Evolutionary conservation across 2,113 vertebrate species (phyloP).

Genomic region (Saimiri boliviensis): DNA sequence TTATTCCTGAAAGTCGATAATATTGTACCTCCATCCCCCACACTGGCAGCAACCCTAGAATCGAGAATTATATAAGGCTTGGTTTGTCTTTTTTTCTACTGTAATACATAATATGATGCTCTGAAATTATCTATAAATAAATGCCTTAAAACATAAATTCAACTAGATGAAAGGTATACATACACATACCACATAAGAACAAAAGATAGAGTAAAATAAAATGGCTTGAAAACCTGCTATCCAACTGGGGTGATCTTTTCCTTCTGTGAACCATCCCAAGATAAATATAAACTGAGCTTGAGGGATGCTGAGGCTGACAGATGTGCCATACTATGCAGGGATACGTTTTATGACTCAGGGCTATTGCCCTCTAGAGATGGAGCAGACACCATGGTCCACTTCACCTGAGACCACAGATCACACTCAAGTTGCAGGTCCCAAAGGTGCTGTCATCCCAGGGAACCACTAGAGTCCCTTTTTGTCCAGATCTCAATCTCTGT

Average conservation of each 20-base stretch:
- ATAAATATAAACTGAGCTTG: constrained; percentile 71
- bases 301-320: constrained; percentile 63
- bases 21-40: not conserved
- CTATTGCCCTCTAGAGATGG: constrained; percentile 64
- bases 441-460: constrained; percentile 37
- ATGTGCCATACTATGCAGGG: constrained; percentile 56
- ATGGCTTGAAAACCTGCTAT: constrained; percentile 50
- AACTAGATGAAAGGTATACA: not conserved
- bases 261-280: constrained; percentile 63
- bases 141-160: not conserved
- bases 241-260: constrained; percentile 62
- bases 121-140: not conserved
- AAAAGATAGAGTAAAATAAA: constrained; percentile 75
- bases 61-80: not conserved
- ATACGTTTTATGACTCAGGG: constrained; percentile 71
- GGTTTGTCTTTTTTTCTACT: not conserved
- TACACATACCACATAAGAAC: not conserved
- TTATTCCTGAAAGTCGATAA: not conserved
- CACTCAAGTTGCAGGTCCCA: not conserved
- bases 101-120: not conserved
- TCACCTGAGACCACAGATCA: constrained; percentile 72
- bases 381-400: constrained; percentile 63
- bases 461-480: constrained; percentile 6
- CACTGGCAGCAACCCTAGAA: not conserved
- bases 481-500: not conserved